These are phyloP conservation scores for Orthosia gothica DNA, from an alignment of 2,888 invertebrate species.

Conservation along the genomic window DNA sequence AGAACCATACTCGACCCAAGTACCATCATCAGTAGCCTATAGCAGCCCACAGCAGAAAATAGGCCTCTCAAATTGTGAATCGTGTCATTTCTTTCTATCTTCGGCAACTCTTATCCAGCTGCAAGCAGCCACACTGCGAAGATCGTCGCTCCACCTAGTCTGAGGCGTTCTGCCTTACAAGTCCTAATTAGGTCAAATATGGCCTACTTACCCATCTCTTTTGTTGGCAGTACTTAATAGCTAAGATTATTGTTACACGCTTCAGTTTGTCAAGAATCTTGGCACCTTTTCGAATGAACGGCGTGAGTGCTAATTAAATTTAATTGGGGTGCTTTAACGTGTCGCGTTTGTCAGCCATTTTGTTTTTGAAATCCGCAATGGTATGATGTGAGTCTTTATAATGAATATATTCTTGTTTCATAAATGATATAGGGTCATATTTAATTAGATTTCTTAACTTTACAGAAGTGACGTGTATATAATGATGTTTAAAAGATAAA, in stretches of 20 bases:
- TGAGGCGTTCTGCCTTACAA: background rate
- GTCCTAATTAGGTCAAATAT: background rate
- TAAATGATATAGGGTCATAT: background rate
- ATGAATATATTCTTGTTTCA: background rate
- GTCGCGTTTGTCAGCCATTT: conserved; percentile 21
- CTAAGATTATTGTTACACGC: conserved; percentile 58
- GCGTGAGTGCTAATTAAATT: conserved; percentile 61
- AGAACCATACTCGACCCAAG: background rate
- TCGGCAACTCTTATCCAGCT: too few species aligned
- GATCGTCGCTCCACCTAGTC: too few species aligned
- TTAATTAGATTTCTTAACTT: background rate
- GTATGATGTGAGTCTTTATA: background rate
- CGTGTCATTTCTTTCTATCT: too few species aligned
- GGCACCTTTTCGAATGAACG: conserved; percentile 56
- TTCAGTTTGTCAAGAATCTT: conserved; percentile 61
- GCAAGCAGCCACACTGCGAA: too few species aligned
- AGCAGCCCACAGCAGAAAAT: too few species aligned
- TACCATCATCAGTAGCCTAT: too few species aligned
- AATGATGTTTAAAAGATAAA: too few species aligned
- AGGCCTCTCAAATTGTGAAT: too few species aligned
- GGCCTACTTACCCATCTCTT: background rate
- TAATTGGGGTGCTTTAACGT: conserved; percentile 46
- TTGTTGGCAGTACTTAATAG: conserved; percentile 47
- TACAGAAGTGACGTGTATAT: too few species aligned
- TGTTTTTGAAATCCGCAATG: conserved; percentile 20